Evolutionary conservation across 92 coral and sea anemone genomes (phyloP).

Genomic region (Zoanthus solanderi): DNA sequence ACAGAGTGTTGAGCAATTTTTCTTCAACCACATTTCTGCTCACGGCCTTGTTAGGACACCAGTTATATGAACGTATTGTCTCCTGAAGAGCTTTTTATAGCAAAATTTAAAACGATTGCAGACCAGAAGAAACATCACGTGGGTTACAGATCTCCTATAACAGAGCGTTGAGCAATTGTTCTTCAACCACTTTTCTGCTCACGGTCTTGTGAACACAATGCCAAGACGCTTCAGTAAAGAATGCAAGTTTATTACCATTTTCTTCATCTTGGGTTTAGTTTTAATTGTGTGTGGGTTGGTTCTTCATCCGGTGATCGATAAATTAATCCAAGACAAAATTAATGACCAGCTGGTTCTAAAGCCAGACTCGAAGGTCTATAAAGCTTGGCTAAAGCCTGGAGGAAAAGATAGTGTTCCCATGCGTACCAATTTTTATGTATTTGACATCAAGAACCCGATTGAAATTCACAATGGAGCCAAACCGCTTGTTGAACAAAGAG

Average conservation of each 20-base stretch:
- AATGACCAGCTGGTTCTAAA: constrained; percentile 67
- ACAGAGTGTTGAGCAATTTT: too few relatives aligned
- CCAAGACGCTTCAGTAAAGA: neutral
- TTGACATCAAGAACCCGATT: constrained; percentile 69
- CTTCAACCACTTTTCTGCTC: neutral
- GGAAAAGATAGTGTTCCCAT: constrained; percentile 69
- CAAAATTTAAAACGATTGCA: too few relatives aligned
- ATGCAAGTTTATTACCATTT: neutral
- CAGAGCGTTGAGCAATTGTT: too few relatives aligned
- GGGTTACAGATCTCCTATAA: too few relatives aligned
- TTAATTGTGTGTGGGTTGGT: constrained; percentile 52
- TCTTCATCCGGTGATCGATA: constrained; percentile 50
- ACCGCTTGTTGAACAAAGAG: constrained; percentile 75
- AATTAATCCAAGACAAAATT: constrained; percentile 57
- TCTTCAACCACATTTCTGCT: neutral
- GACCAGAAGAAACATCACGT: too few relatives aligned
- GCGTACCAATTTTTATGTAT: constrained; percentile 73
- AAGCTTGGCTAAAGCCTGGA: constrained; percentile 72
- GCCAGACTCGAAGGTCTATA: constrained; percentile 63
- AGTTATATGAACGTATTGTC: too few relatives aligned
- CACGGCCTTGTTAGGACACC: neutral
- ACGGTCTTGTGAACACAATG: neutral
- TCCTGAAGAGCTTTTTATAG: too few relatives aligned
- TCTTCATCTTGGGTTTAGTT: constrained; percentile 49
- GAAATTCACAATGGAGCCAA: constrained; percentile 70